phyloP scores from a whole-genome alignment of 2,888 invertebrate species.

The Ophioninae sp. region DNA sequence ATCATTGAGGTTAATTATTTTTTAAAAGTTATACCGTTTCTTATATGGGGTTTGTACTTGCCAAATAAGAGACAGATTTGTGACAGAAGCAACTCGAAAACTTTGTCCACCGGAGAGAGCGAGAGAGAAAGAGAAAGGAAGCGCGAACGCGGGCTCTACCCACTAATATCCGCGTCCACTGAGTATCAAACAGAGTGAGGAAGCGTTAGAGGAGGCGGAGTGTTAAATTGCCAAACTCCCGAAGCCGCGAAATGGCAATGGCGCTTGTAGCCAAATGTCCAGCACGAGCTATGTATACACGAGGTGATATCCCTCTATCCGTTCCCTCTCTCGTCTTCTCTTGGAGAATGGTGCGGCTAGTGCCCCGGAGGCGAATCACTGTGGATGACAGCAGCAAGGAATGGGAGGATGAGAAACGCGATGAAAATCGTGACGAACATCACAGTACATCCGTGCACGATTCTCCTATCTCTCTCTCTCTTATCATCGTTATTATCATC shows the following conservation, averaged over 20 bases:
- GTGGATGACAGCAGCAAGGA: slow-evolving; percentile 4
- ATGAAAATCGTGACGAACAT: slow-evolving; percentile 5
- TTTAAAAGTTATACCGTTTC: not conserved
- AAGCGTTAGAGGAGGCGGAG: slow-evolving; percentile 62
- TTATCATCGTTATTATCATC: no score
- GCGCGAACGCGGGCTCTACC: slow-evolving; percentile 65
- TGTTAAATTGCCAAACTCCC: slow-evolving; percentile 72
- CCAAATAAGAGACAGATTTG: slow-evolving; percentile 18
- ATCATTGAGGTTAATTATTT: not conserved
- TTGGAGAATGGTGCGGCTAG: not conserved
- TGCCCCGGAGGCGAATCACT: slow-evolving; percentile 15
- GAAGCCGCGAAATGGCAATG: slow-evolving; percentile 9
- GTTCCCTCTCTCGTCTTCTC: not conserved
- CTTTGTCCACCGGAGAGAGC: slow-evolving; percentile 59
- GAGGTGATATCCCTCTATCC: slow-evolving; percentile 10
- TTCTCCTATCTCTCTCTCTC: not conserved
- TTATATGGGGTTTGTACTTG: not conserved
- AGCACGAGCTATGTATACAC: slow-evolving; percentile 9
- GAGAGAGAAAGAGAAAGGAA: not conserved
- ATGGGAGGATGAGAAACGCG: not conserved
- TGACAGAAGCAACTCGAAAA: slow-evolving; percentile 69
- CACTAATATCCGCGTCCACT: slow-evolving; percentile 75
- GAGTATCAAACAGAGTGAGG: slow-evolving; percentile 71
- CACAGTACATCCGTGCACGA: not conserved
- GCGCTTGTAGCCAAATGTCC: slow-evolving; percentile 9